Percentiles rank a stretch among this genome's conserved stretches.
phyloP scores from a whole-genome alignment of 2,888 invertebrate species.

The Hipparchia sbordonii region DNA sequence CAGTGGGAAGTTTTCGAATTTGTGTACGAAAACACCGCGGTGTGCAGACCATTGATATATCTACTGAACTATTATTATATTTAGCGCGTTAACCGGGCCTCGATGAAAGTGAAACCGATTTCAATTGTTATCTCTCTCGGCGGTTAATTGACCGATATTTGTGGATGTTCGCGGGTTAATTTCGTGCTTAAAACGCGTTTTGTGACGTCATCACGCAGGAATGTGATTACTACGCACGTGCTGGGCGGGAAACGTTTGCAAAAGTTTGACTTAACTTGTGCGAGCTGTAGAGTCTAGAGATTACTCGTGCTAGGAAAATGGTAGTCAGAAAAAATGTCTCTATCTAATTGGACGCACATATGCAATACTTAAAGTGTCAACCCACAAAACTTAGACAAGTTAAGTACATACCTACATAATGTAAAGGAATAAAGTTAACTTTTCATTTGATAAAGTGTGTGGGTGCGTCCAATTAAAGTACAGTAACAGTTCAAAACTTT shows the following conservation, averaged over 20 bases:
- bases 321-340: too few species aligned
- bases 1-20: constrained; percentile 28
- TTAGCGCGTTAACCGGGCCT: constrained; percentile 68
- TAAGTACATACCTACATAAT: too few species aligned
- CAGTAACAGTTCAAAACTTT: too few species aligned
- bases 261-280: not conserved
- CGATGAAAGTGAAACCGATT: constrained; percentile 76
- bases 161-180: constrained; percentile 72
- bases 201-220: constrained; percentile 22
- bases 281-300: not conserved
- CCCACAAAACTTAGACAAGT: too few species aligned
- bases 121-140: constrained; percentile 75
- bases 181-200: constrained; percentile 47
- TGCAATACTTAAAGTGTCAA: too few species aligned
- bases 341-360: too few species aligned
- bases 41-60: constrained; percentile 64
- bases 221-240: not conserved
- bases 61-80: constrained; percentile 79
- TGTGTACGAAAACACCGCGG: constrained; percentile 56
- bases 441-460: too few species aligned
- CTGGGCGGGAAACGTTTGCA: not conserved
- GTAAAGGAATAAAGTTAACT: too few species aligned
- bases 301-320: too few species aligned
- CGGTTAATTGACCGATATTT: constrained; percentile 74
- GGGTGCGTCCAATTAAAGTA: too few species aligned